A percentile compares a stretch with the other conserved stretches of the same genome.
phyloP scores from a whole-genome alignment of 2,797 vertebrate species.

The Falco peregrinus region DNA sequence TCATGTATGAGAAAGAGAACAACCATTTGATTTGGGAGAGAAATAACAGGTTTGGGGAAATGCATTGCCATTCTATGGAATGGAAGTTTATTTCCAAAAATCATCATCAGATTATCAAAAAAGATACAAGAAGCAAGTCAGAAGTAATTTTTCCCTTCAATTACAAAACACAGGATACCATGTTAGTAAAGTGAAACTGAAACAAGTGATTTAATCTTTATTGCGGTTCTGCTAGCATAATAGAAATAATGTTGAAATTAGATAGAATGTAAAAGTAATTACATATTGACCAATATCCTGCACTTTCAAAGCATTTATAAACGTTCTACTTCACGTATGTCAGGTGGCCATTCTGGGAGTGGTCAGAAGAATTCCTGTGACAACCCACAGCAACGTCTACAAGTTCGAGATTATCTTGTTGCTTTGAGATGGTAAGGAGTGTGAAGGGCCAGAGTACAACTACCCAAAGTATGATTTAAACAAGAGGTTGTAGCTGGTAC shows the following conservation, averaged over 20 bases:
- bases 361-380: background rate
- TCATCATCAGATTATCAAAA: background rate
- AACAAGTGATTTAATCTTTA: background rate
- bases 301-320: background rate
- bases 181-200: background rate
- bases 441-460: background rate
- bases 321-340: background rate
- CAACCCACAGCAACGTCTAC: background rate
- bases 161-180: background rate
- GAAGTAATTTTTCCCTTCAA: background rate
- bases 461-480: background rate
- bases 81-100: background rate
- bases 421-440: background rate
- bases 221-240: background rate
- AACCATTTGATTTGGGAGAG: constrained; percentile 6
- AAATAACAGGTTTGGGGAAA: constrained; percentile 36
- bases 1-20: background rate
- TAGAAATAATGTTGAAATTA: background rate
- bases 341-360: background rate
- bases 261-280: background rate
- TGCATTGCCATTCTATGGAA: background rate
- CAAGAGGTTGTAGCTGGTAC: background rate
- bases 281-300: background rate
- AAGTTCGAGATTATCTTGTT: background rate
- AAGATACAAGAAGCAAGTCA: background rate